Evolutionary conservation across 2,113 vertebrate species (phyloP).

Genomic region (Siniperca chuatsi): DNA sequence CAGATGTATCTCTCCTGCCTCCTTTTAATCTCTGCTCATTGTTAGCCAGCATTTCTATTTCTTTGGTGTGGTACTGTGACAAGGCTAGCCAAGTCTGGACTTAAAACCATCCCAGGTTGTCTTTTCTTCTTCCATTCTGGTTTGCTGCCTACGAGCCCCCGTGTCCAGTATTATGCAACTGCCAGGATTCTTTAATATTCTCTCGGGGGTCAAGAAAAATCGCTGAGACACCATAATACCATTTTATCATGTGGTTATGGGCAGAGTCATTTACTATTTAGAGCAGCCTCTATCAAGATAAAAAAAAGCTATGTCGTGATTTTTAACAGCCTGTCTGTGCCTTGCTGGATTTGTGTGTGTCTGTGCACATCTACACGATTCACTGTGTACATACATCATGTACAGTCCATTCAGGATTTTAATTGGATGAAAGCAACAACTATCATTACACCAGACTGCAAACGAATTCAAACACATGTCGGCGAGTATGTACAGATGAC

Average conservation of each 20-base stretch:
- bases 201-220: neutral
- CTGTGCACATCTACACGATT: neutral
- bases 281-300: neutral
- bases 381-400: neutral
- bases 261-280: neutral
- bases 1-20: neutral
- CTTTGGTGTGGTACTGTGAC: neutral
- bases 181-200: slow-evolving; percentile 49
- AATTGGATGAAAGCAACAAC: slow-evolving; percentile 26
- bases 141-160: slow-evolving; percentile 24
- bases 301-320: neutral
- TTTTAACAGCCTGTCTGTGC: neutral
- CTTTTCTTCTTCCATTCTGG: slow-evolving; percentile 10
- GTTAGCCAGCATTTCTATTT: neutral
- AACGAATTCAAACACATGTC: neutral
- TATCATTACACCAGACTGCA: neutral
- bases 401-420: slow-evolving; percentile 25
- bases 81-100: slow-evolving; percentile 9
- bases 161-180: slow-evolving; percentile 43
- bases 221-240: neutral
- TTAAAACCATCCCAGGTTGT: slow-evolving; percentile 14
- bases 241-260: neutral
- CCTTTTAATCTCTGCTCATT: neutral
- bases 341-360: neutral
- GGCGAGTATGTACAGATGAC: slow-evolving; percentile 5